Base-by-base conservation (phyloP, 2,888 invertebrate genomes). In the Lutraria lutraria region DNA sequence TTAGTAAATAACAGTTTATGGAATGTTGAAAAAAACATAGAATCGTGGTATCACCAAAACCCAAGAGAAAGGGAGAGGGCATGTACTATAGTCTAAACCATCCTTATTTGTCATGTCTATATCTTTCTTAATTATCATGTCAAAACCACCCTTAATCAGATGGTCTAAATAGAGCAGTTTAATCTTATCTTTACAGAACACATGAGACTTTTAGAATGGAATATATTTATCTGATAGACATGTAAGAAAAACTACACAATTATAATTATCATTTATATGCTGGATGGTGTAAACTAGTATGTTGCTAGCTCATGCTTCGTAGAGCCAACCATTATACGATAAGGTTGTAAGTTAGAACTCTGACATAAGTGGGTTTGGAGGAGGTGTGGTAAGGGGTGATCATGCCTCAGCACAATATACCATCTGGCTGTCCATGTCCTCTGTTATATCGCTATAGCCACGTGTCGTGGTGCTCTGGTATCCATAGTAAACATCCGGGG, bases 211-310 rank as follows among this genome's bases (percentile, higher is more conserved):
- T 19, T 60, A 16, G 0, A 19, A 8, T n/a, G 21, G 21, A 60
- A n/a, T n/a, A 21, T 60, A 21, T 8, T 19, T 60, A 19, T 60
- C 21, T 60, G 21, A 43, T 43, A 43, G 8, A 43, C 8, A 43
- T 19, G n/a, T 19, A 60, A 21, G 15, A 56, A 19, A 21, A 19
- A 60, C 21, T 19, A 60, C 19, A 60, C 60, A 60, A 19, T n/a
- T 60, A n/a, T n/a, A 15, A 56, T 56, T 56, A n/a, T n/a, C 21
- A 60, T 19, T 60, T 6, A 8, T 68, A 25, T 25, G 25, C 25
- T n/a, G n/a, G 63, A 68, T 68, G 63, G 63, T 68, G n/a, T 68
- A 68, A 68, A 68, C 63, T 25, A 68, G 25, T 68, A 25, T 25
- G 43, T 68, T 68, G 12, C 63, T 68, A 68, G 63, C 63, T 68